Conservation (phyloP, 2,888 invertebrate genomes). For the Melanophora roralis region DNA sequence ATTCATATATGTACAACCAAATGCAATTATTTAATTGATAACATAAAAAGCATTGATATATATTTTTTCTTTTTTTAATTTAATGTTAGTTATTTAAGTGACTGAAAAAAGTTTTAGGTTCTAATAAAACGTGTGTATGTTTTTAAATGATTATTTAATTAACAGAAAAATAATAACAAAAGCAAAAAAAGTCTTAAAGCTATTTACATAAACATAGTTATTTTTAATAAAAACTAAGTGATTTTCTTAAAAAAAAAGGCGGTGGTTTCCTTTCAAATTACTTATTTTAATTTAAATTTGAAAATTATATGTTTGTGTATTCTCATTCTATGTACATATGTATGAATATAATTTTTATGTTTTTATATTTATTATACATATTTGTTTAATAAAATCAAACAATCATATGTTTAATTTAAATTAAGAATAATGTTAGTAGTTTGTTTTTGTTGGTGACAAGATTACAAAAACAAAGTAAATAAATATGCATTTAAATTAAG, state of each 20-base stretch:
- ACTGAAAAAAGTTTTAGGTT: neutral
- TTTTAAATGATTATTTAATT: neutral
- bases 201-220: constrained; percentile 21
- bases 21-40: constrained; percentile 4
- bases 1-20: neutral
- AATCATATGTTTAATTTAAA: constrained; percentile 24
- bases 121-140: neutral
- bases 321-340: neutral
- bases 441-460: constrained; percentile 43
- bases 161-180: constrained; percentile 6
- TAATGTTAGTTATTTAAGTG: no score
- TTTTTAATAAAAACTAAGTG: constrained; percentile 42
- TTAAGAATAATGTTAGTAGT: constrained; percentile 35
- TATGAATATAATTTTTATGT: neutral
- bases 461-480: constrained; percentile 8
- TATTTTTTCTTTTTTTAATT: no score
- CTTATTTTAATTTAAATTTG: constrained; percentile 32
- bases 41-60: neutral
- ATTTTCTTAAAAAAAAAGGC: constrained; percentile 40
- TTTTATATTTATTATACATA: constrained; percentile 16
- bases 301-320: constrained; percentile 35
- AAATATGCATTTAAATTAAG: constrained; percentile 8
- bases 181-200: constrained; percentile 47
- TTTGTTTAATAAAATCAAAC: no score
- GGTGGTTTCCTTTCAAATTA: constrained; percentile 57